These are phyloP conservation scores for Patella pellucida DNA, from an alignment of 2,888 invertebrate species.

Conservation along the genomic window DNA sequence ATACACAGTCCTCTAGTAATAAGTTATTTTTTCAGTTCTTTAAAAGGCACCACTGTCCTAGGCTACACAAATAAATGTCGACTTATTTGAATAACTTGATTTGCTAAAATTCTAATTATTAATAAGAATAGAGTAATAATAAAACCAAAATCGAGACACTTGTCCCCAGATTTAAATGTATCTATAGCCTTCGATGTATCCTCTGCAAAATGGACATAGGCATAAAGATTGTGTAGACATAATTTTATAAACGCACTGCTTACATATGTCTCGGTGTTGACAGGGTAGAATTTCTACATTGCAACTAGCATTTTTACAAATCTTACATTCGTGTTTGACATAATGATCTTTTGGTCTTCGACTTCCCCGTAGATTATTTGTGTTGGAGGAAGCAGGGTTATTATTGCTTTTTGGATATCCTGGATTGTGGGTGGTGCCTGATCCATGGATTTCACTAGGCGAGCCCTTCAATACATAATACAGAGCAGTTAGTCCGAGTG, in stretches of 20 bases:
- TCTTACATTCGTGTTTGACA: slow-evolving; percentile 13
- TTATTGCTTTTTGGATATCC: background rate
- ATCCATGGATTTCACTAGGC: background rate
- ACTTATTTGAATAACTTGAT: too few species aligned
- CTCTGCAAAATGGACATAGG: slow-evolving; percentile 23
- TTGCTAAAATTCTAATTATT: too few species aligned
- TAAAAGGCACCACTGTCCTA: too few species aligned
- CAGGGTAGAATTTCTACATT: slow-evolving; percentile 20
- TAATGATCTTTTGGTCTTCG: background rate
- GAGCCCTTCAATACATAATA: background rate
- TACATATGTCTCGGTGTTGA: slow-evolving; percentile 19
- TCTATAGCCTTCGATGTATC: slow-evolving; percentile 18
- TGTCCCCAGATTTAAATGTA: background rate
- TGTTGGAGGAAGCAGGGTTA: background rate
- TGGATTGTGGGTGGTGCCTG: background rate
- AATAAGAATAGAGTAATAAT: too few species aligned
- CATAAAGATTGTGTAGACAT: slow-evolving; percentile 20
- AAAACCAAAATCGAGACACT: too few species aligned
- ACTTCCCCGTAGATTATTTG: background rate
- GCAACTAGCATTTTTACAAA: slow-evolving; percentile 14
- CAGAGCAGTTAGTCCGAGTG: background rate
- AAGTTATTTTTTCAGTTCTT: too few species aligned
- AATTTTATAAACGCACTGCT: slow-evolving; percentile 19
- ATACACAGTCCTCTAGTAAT: too few species aligned
- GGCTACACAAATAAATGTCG: too few species aligned